These are phyloP conservation scores for Trematomus loennbergii DNA, from an alignment of 2,113 vertebrate species.

Conservation along the genomic window DNA sequence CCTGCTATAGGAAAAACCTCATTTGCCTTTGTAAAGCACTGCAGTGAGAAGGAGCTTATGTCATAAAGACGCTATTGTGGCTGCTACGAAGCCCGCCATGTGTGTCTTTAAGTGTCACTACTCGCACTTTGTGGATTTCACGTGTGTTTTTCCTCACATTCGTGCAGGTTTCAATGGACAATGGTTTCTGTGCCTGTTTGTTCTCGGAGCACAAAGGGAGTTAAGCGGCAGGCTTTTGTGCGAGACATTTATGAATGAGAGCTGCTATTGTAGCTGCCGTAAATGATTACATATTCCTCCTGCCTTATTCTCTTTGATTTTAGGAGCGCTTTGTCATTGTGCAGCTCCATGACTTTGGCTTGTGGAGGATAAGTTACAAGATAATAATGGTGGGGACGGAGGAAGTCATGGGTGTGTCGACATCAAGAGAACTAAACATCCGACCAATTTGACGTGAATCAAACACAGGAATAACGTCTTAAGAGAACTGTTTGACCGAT, in stretches of 20 bases:
- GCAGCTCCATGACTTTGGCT: slow-evolving; percentile 1
- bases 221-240: slow-evolving; percentile 44
- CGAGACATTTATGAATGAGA: slow-evolving; percentile 54
- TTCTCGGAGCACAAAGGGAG: slow-evolving; percentile 30
- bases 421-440: not conserved
- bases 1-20: slow-evolving; percentile 71
- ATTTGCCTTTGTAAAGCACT: slow-evolving; percentile 71
- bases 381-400: slow-evolving; percentile 6
- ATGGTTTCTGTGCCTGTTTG: slow-evolving; percentile 51
- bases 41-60: slow-evolving; percentile 72
- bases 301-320: slow-evolving; percentile 20
- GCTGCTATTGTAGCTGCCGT: slow-evolving; percentile 39
- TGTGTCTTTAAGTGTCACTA: slow-evolving; percentile 43
- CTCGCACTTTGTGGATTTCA: slow-evolving; percentile 46
- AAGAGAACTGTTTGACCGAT: not conserved
- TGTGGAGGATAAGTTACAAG: not conserved
- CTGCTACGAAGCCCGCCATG: slow-evolving; percentile 1
- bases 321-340: slow-evolving; percentile 15
- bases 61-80: slow-evolving; percentile 76
- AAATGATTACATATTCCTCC: slow-evolving; percentile 24
- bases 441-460: not conserved
- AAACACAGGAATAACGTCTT: not conserved
- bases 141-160: slow-evolving; percentile 51
- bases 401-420: not conserved
- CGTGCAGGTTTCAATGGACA: slow-evolving; percentile 52